Conservation (phyloP, 2,797 vertebrate genomes). For the Mico argentatus region DNA sequence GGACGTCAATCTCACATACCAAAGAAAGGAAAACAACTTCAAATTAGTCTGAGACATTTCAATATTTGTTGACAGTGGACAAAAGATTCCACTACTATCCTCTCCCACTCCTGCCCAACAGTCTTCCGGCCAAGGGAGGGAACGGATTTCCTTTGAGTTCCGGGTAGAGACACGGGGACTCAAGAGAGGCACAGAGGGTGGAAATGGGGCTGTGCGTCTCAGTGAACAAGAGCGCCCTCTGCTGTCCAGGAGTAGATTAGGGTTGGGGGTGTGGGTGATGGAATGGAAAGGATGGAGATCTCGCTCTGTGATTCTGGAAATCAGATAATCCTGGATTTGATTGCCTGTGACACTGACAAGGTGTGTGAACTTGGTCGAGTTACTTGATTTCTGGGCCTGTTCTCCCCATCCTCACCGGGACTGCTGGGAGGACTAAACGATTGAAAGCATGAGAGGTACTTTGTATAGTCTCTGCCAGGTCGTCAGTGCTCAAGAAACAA, state of each 20-base stretch:
- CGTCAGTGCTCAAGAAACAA: background rate
- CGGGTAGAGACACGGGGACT: background rate
- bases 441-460: background rate
- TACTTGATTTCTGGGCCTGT: background rate
- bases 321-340: background rate
- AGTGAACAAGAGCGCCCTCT: background rate
- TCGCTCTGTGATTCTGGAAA: background rate
- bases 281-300: background rate
- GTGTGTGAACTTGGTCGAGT: background rate
- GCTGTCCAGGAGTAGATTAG: too few relatives aligned
- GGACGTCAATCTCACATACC: background rate
- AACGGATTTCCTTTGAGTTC: background rate
- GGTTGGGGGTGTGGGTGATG: background rate
- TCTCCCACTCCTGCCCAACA: accelerated
- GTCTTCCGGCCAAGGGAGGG: background rate
- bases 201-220: too few relatives aligned
- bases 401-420: background rate
- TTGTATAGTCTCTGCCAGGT: background rate
- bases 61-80: background rate
- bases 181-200: background rate
- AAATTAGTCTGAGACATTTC: background rate
- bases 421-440: background rate
- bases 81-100: background rate
- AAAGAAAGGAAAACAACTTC: background rate
- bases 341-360: background rate